Conservation (phyloP, 1,140 invertebrate species). For the Diprion similis region DNA sequence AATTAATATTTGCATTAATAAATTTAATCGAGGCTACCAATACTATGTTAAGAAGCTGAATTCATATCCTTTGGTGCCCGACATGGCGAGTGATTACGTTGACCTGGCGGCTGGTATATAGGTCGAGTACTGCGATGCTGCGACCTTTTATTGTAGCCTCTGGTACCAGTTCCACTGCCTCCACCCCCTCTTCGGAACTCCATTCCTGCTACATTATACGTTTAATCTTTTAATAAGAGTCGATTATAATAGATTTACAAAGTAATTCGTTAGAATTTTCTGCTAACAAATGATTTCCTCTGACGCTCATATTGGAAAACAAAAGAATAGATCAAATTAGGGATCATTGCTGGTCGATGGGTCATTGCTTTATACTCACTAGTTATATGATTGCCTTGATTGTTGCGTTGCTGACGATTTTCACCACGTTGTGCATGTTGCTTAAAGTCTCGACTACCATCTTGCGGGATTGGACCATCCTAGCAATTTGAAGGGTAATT, state of each 20-base stretch:
- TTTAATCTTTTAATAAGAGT: slow-evolving; percentile 17
- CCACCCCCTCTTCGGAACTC: slow-evolving; percentile 51
- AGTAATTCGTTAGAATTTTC: slow-evolving; percentile 4
- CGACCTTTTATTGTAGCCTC: slow-evolving; percentile 43
- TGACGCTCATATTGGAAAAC: neutral
- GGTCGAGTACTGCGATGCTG: slow-evolving; percentile 54
- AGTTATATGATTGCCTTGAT: slow-evolving; percentile 49
- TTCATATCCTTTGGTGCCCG: neutral
- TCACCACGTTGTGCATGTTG: slow-evolving; percentile 42
- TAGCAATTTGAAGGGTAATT: neutral
- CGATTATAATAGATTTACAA: slow-evolving; percentile 14
- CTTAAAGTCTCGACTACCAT: neutral
- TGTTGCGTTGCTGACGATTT: slow-evolving; percentile 47
- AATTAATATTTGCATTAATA: neutral
- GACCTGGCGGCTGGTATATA: slow-evolving; percentile 58
- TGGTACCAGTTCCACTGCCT: slow-evolving; percentile 32
- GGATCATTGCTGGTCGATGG: neutral
- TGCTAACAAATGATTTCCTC: slow-evolving; percentile 11
- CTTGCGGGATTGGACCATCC: neutral
- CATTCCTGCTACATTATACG: slow-evolving; percentile 37
- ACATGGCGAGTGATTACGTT: slow-evolving; percentile 35
- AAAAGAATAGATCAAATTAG: neutral
- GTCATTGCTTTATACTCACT: slow-evolving; percentile 34
- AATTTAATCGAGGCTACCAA: neutral
- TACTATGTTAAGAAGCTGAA: neutral